These are phyloP conservation scores for Drosophila paramelanica DNA, from an alignment of 2,888 invertebrate species.

Conservation along the genomic window DNA sequence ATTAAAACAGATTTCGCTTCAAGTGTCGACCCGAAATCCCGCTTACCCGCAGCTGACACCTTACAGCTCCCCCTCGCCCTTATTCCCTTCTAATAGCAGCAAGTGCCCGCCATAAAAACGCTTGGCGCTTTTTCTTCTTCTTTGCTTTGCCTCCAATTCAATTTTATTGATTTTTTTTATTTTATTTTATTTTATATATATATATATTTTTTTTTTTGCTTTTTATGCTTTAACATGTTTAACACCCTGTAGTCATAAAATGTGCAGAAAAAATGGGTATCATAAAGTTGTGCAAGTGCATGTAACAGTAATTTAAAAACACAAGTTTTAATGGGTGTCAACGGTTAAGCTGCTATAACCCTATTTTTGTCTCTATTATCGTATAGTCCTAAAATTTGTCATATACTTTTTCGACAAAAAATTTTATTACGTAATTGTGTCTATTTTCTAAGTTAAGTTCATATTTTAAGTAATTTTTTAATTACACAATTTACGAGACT, in stretches of 20 bases:
- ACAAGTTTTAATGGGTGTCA: too few species aligned
- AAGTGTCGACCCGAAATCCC: constrained; percentile 24
- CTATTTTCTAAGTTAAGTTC: too few species aligned
- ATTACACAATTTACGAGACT: too few species aligned
- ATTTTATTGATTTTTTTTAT: constrained; percentile 77
- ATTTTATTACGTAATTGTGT: too few species aligned
- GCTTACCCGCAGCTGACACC: background rate
- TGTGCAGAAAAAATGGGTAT: constrained; percentile 4
- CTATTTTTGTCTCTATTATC: too few species aligned
- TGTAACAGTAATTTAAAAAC: too few species aligned
- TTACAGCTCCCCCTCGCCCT: background rate
- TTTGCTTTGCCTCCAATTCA: constrained; percentile 60
- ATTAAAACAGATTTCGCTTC: constrained; percentile 57
- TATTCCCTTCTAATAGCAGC: constrained; percentile 17
- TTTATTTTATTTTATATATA: constrained; percentile 7
- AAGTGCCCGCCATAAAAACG: constrained; percentile 68
- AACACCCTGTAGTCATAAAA: constrained; percentile 32
- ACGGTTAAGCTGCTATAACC: too few species aligned
- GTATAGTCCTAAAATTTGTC: too few species aligned
- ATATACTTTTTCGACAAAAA: too few species aligned
- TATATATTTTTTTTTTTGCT: background rate
- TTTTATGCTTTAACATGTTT: constrained; percentile 24
- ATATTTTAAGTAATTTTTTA: too few species aligned
- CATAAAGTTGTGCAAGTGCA: background rate
- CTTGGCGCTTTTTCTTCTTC: constrained; percentile 41